Evolutionary conservation across 2,888 invertebrate species (phyloP), one percentile per base, ranked within the genome.

Genomic region (Eulithis prunata): DNA sequence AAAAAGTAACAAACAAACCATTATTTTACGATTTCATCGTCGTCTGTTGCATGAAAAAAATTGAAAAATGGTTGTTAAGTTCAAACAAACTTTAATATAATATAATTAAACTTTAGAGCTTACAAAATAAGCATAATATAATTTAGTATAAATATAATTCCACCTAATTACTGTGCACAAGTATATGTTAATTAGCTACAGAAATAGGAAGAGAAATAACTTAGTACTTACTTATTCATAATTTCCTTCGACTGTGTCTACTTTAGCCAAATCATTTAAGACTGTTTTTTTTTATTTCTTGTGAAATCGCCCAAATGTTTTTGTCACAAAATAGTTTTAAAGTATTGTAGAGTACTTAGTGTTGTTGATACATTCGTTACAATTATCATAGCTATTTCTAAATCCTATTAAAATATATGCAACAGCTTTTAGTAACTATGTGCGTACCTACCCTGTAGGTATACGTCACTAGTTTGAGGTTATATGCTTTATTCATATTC

Each of bases 191-290:
- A 21, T 49, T 49, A 49, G 49, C 49, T 21, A 11, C 49, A 49
- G 21, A 49, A 4, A 11, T 49, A 49, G 49, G 21, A 32, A 45
- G 10, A 1, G 11, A 53, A 11, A 52, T 8, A 47, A 62, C 13
- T 6, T 45, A 46, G 46, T 61, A 57, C 38, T 28, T 61, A 57
- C 38, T 28, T 66, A 51, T 55, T 14, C 13, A 47, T 14, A 54
- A 47, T 49, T 43, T 52, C 49, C 51, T 28, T 13, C 7, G 47
- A 54, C 54, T 58, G 38, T 49, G 58, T 21, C 11, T 52, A 56
- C 55, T 49, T n/a, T 68, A 71, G 75, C 75, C 77, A 76, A 76
- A 75, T 64, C 65, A 62, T 66, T 71, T 54, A 66, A 74, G 75
- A 76, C 75, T 77, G 74, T 47, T 62, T 47, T 45, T n/a, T 63